Conservation (phyloP, 2,888 invertebrate genomes). For the Acronicta leporina region DNA sequence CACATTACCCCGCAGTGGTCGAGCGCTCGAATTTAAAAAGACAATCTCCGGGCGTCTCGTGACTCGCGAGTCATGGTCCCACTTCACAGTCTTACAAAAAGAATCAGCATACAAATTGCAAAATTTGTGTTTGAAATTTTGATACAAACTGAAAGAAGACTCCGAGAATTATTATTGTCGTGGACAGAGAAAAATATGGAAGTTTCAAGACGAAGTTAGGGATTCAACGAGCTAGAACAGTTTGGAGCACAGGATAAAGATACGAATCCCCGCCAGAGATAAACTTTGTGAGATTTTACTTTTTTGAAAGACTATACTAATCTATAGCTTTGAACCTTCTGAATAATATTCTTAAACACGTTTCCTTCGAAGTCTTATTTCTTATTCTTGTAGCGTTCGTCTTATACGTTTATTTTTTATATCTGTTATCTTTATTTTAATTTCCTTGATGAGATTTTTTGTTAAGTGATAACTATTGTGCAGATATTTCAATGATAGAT, state of each 20-base stretch:
- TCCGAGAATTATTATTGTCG: constrained; percentile 26
- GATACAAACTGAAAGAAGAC: constrained; percentile 16
- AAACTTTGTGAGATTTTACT: constrained; percentile 43
- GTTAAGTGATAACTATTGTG: too few species aligned
- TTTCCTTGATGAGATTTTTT: not conserved
- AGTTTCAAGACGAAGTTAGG: constrained; percentile 40
- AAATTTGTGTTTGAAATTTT: constrained; percentile 41
- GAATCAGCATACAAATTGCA: constrained; percentile 35
- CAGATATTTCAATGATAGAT: too few species aligned
- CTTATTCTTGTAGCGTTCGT: constrained; percentile 47
- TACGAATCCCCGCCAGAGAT: constrained; percentile 49
- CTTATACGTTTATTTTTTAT: constrained; percentile 24
- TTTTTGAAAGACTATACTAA: constrained; percentile 46
- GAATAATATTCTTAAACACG: constrained; percentile 49
- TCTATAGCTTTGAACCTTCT: constrained; percentile 47
- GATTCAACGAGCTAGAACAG: constrained; percentile 48
- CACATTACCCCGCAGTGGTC: too few species aligned
- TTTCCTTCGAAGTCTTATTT: constrained; percentile 28
- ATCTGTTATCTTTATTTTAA: not conserved
- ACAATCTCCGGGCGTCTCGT: not conserved
- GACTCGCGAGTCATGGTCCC: not conserved
- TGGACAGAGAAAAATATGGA: constrained; percentile 43
- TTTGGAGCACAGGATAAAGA: constrained; percentile 45
- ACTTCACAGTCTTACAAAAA: not conserved
- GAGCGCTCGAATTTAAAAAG: not conserved